Evolutionary conservation across 2,888 invertebrate species (phyloP).

Genomic region (Heliconius hortense): DNA sequence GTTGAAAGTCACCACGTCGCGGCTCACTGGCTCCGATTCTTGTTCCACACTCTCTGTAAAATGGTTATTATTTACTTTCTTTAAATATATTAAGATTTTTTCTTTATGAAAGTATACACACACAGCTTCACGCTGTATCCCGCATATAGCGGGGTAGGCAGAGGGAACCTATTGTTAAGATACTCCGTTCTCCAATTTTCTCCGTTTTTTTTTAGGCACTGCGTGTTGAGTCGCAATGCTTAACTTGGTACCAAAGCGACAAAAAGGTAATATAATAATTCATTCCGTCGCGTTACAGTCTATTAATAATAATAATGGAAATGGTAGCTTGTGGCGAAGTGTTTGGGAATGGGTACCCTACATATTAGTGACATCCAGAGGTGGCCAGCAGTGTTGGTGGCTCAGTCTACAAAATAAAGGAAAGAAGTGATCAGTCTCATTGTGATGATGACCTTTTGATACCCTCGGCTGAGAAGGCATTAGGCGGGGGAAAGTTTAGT

Average conservation of each 20-base stretch:
- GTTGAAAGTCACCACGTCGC: conserved; percentile 87
- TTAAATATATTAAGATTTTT: no score
- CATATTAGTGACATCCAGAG: neutral
- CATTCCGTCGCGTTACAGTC: no score
- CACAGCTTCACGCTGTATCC: no score
- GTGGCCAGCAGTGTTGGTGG: no score
- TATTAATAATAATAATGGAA: neutral
- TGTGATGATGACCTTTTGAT: neutral
- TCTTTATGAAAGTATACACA: no score
- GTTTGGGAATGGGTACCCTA: neutral
- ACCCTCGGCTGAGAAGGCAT: neutral
- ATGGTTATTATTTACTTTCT: neutral
- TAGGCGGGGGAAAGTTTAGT: neutral
- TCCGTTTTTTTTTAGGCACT: no score
- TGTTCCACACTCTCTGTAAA: conserved; percentile 85
- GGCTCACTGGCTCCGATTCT: conserved; percentile 82
- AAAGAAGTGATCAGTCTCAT: neutral
- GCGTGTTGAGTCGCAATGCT: no score
- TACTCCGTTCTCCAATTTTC: no score
- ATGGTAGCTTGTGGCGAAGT: neutral
- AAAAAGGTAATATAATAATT: no score
- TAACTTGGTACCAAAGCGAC: no score
- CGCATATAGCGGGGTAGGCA: no score
- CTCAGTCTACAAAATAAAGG: neutral
- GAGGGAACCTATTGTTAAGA: no score